Base-by-base conservation (phyloP, 2,797 vertebrate species). In the Sebastes cheni region DNA sequence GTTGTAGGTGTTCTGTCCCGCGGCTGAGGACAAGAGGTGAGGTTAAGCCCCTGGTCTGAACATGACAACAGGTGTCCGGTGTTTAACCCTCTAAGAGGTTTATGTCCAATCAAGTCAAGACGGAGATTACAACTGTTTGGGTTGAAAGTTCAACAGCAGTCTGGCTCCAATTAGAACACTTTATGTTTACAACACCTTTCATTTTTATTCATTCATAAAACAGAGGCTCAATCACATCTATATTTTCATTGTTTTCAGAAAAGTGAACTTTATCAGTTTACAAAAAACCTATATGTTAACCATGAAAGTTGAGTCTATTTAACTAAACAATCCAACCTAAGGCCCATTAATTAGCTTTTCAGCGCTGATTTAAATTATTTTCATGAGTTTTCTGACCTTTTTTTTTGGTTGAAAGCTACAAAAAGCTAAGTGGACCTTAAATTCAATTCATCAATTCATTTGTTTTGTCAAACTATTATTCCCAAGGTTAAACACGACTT, bases 31-130 rank as follows among this genome's bases (percentile, higher is more conserved):
- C 23, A 25, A 1, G 29, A 85, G 73, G 78, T 71, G 74, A 87
- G 72, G 81, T 79, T 91, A 91, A 92, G 77, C 78, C 46, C 16
- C 11, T 0, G 22, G 76, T 77, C 16, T 88, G 89, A 82, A 77
- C 61, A 54, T 54, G 58, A 76, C 4, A 58, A 81, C 54, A 89
- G 29, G 74, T 88, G 91, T 68, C 81, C 84, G 8, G 25, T 56
- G 74, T 81, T 85, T 93, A 71, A 95, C 93, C 93, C 72, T 76
- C 42, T 93, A 94, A 95, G 93, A 94, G 89, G 91, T 88, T 95
- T 93, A 93, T 5, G 66, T 79, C 81, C 83, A 91, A 91, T 95
- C 87, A 95, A 94, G 81, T 92, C 83, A 91, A 94, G 90, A 87
- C 30, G 16, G 58, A 85, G 86, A 91, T 94, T 92, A 89, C 56